Percentiles rank a stretch among this genome's conserved stretches.
These are phyloP conservation scores for Colletes latitarsis DNA, from an alignment of 1,140 invertebrate species.

Conservation along the genomic window DNA sequence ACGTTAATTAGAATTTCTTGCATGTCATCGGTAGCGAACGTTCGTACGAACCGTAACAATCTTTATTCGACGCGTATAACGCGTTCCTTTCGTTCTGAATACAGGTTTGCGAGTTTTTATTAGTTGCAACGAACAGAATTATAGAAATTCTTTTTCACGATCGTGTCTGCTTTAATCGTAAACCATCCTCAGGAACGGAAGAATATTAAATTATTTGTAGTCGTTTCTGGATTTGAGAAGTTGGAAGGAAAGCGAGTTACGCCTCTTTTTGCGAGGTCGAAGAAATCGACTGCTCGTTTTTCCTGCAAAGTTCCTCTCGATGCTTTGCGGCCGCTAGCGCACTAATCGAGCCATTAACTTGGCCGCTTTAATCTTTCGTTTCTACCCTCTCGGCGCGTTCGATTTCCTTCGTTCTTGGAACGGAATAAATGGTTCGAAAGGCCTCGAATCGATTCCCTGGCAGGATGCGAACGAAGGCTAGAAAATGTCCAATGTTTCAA, in stretches of 20 bases:
- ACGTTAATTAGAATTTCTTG: not conserved
- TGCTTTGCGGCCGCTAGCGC: slow-evolving; percentile 42
- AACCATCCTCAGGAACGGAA: too few relatives aligned
- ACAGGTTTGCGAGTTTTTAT: too few relatives aligned
- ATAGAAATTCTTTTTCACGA: too few relatives aligned
- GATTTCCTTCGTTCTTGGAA: slow-evolving; percentile 61
- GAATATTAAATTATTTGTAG: too few relatives aligned
- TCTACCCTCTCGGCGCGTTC: slow-evolving; percentile 43
- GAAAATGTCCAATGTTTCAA: slow-evolving; percentile 12
- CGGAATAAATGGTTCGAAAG: slow-evolving; percentile 31
- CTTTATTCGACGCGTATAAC: too few relatives aligned
- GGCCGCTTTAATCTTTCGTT: slow-evolving; percentile 60
- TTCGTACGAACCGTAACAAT: too few relatives aligned
- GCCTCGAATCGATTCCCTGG: slow-evolving; percentile 34
- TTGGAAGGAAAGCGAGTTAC: not conserved
- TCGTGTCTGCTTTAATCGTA: too few relatives aligned
- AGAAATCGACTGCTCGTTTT: slow-evolving; percentile 51
- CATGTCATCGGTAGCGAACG: too few relatives aligned
- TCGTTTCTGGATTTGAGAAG: too few relatives aligned
- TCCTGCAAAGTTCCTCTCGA: slow-evolving; percentile 30
- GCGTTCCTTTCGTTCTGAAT: too few relatives aligned
- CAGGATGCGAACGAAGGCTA: not conserved
- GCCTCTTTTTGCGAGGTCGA: slow-evolving; percentile 25
- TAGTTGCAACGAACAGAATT: too few relatives aligned
- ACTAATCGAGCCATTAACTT: slow-evolving; percentile 68